These are phyloP conservation scores for Hirudinaria manillensis DNA, from an alignment of 2,888 invertebrate species.

Conservation along the genomic window DNA sequence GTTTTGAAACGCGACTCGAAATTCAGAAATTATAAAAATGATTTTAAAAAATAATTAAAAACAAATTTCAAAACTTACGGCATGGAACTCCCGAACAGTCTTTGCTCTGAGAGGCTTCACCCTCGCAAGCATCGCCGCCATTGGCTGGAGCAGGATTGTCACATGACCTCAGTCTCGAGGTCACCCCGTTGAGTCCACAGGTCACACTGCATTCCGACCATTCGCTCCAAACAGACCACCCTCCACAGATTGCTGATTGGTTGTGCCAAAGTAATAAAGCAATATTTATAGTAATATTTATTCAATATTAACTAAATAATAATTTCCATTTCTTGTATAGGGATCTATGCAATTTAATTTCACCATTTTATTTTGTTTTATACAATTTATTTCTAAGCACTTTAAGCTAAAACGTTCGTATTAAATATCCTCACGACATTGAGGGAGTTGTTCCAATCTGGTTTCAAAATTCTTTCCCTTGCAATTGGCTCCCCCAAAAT, in stretches of 20 bases:
- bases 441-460: conserved; percentile 15
- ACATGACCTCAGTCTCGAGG: conserved; percentile 32
- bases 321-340: no score
- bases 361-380: background rate
- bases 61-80: background rate
- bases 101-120: conserved; percentile 31
- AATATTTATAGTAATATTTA: background rate
- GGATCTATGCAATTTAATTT: background rate
- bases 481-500: conserved; percentile 34
- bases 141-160: conserved; percentile 33
- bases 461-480: conserved; percentile 16
- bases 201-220: conserved; percentile 38
- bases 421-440: conserved; percentile 27
- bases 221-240: conserved; percentile 38
- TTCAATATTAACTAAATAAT: no score
- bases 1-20: background rate
- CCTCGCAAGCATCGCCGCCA: conserved; percentile 34
- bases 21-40: no score
- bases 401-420: background rate
- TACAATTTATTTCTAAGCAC: no score
- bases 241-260: conserved; percentile 38
- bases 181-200: conserved; percentile 39
- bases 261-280: no score
- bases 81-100: conserved; percentile 29
- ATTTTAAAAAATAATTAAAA: background rate